Conservation (phyloP, 2,113 vertebrate genomes). For the Centropristis striata region DNA sequence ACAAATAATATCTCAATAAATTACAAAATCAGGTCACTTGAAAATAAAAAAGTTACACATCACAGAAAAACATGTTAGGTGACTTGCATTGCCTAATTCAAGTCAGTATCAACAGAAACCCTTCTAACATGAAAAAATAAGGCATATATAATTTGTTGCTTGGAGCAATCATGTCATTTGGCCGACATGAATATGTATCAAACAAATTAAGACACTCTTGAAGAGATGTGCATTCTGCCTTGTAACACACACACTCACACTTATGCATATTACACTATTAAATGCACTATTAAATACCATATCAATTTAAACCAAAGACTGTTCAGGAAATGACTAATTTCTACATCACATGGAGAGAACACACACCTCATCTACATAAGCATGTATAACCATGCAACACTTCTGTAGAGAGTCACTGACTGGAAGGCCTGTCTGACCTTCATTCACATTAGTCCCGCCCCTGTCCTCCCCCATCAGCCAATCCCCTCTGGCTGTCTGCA, state of each 20-base stretch:
- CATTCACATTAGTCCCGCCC: constrained; percentile 64
- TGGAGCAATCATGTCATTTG: constrained; percentile 10
- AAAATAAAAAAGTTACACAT: too few species aligned
- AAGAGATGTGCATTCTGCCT: neutral
- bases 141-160: constrained; percentile 21
- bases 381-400: constrained; percentile 57
- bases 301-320: constrained; percentile 7
- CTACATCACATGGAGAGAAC: constrained; percentile 20
- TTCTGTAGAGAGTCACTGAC: constrained; percentile 47
- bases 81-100: neutral
- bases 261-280: too few species aligned
- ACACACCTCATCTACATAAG: constrained; percentile 40
- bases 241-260: neutral
- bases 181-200: constrained; percentile 45
- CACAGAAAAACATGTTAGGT: neutral
- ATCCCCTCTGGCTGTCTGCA: constrained; percentile 66
- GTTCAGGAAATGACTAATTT: constrained; percentile 28
- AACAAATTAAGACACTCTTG: constrained; percentile 36
- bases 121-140: neutral
- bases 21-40: neutral
- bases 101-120: neutral
- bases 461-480: constrained; percentile 57
- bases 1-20: neutral
- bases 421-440: constrained; percentile 81
- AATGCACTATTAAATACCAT: constrained; percentile 3